Base-by-base conservation (phyloP, 2,888 invertebrate genomes). In the Athalia rosae region DNA sequence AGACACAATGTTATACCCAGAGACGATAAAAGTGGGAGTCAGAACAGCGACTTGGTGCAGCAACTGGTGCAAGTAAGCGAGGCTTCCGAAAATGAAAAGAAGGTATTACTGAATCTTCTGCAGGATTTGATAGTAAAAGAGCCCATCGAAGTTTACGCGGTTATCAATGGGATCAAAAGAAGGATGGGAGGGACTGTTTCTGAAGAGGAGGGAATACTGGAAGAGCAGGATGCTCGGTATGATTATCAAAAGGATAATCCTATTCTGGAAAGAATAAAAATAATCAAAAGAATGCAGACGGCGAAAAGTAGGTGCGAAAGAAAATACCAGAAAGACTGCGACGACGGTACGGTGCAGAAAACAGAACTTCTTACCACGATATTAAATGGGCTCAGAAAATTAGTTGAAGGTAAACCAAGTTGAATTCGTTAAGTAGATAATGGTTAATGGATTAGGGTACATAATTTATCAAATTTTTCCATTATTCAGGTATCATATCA, bases 211-310 rank as follows among this genome's bases (percentile, higher is more conserved):
- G 62, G 4, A 13, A 3, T 61, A n/a, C 7, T 0, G 62, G 66
- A 45, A 0, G 73, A 78, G 41, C 77, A 79, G 59, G 61, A 64
- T 11, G 61, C 69, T 6, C 76, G 58, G 13, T 81, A 79, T 61
- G 80, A 73, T 28, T 80, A 80, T 66, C 80, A 80, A 41, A 73
- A 50, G 48, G 76, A 80, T 15, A 82, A 82, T 79, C 81, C 80
- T 3, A 80, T 82, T 13, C 71, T 79, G 15, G 69, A 79, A 7
- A 76, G 79, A 43, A 80, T 80, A 50, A 61, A 73, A 66, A 77
- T 69, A 28, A 79, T 80, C 45, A 80, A 78, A 48, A 43, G 76
- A 8, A 61, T 69, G 41, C 78, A 77, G 53, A 66, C 63, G 4
- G 58, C 76, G 13, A n/a, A 13, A 6, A 41, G 13, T n/a, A 4